phyloP scores from a whole-genome alignment of 2,113 vertebrate species.

The Hypocryptadius cinnamomeus region DNA sequence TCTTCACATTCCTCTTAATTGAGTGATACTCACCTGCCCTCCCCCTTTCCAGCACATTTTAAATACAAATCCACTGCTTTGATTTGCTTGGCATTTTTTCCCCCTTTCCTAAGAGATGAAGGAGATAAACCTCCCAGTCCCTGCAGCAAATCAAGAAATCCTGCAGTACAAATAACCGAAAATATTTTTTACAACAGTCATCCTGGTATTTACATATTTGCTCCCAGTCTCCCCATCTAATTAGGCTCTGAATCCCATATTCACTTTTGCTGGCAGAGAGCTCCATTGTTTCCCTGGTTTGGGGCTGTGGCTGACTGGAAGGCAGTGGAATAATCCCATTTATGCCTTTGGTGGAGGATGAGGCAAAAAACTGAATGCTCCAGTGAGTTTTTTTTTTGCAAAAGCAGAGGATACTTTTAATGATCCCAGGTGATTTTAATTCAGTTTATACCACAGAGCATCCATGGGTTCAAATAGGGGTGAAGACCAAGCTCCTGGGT shows the following conservation, averaged over 20 bases:
- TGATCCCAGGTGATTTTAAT: not conserved
- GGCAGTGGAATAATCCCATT: not conserved
- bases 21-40: not conserved
- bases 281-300: not conserved
- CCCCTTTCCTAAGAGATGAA: not conserved
- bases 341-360: not conserved
- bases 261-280: not conserved
- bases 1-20: not conserved
- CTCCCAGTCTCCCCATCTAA: conserved; percentile 43
- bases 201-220: conserved; percentile 41
- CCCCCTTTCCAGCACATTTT: not conserved
- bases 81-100: not conserved
- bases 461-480: not conserved
- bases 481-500: not conserved
- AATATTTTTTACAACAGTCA: not conserved
- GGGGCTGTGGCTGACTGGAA: not conserved
- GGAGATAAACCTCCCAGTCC: not conserved
- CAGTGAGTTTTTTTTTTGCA: not conserved
- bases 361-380: not conserved
- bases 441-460: not conserved
- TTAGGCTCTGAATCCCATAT: not conserved
- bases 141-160: conserved; percentile 41
- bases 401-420: not conserved
- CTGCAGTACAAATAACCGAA: conserved; percentile 16
- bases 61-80: not conserved